phyloP scores from a whole-genome alignment of 1,140 invertebrate genomes.

The Tetranychus urticae region DNA sequence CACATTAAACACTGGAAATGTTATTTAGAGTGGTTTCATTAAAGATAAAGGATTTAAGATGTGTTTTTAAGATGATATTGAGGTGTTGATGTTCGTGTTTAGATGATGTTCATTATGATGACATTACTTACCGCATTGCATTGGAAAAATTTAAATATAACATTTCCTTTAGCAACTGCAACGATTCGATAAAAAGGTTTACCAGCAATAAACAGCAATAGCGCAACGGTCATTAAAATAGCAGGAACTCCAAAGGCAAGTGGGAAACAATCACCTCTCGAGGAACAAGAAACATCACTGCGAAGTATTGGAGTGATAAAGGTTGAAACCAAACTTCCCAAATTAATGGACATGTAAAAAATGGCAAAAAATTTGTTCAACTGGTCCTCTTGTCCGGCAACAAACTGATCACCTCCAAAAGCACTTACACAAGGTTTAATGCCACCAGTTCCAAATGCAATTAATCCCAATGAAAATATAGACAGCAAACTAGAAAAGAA shows the following conservation, averaged over 20 bases:
- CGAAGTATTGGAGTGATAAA: slow-evolving; percentile 22
- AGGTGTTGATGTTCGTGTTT: not conserved
- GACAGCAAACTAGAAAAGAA: slow-evolving; percentile 27
- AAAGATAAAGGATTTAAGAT: not conserved
- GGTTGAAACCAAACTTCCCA: slow-evolving; percentile 21
- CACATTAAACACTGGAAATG: too few relatives aligned
- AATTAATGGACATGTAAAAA: slow-evolving; percentile 23
- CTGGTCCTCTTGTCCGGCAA: slow-evolving; percentile 16
- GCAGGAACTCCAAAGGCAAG: slow-evolving; percentile 22
- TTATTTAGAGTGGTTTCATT: too few relatives aligned
- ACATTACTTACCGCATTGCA: slow-evolving; percentile 46
- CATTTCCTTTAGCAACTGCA: slow-evolving; percentile 47
- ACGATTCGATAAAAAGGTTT: slow-evolving; percentile 46
- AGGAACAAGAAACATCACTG: slow-evolving; percentile 19
- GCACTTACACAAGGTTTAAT: slow-evolving; percentile 93
- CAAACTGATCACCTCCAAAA: slow-evolving; percentile 91
- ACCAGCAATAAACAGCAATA: slow-evolving; percentile 51
- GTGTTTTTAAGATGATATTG: not conserved
- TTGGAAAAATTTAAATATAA: slow-evolving; percentile 44
- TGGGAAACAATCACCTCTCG: slow-evolving; percentile 20
- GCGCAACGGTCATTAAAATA: slow-evolving; percentile 20
- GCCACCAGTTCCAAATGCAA: slow-evolving; percentile 73
- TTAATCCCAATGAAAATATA: slow-evolving; percentile 41
- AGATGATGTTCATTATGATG: not conserved
- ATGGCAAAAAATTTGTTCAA: slow-evolving; percentile 16